Evolutionary conservation across 2,888 invertebrate species (phyloP), one percentile per base, ranked within the genome.

Genomic region (Agrilus mali): DNA sequence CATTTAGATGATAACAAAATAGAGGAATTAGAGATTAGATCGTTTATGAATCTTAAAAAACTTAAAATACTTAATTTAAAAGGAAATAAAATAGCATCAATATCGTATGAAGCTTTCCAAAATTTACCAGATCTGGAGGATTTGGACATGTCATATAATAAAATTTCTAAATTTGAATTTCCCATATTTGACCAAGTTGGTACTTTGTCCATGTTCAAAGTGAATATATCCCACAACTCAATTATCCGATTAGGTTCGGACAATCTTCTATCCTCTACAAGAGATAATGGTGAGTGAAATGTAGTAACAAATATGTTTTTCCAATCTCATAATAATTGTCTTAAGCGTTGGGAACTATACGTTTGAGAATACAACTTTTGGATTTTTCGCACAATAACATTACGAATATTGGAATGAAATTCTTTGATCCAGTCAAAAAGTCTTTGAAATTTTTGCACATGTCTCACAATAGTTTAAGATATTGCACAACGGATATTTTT

Each of bases 101-200:
- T 90, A 38, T 75, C 79, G 5, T 82, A 83, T 51, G 88, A 88
- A 65, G 79, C 86, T 0, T 88, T 86, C 60, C 84, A 76, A 62
- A 92, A 90, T 68, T 69, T 92, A 53, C 92, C 90, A 1, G 80
- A 84, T 52, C 65, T 92, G 36, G 83, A 86, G 63, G 77, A 78
- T 47, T 68, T 94, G 48, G 89, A 93, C 61, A 70, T 94, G 59
- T 83, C 89, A 0, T 86, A 86, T 60, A 94, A 94, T 60, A 71
- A 76, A 38, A 65, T 95, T 49, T 73, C 70, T 17, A 78, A 78
- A 39, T 85, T 94, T 51, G 86, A 87, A 56, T 86, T 89, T 61
- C 80, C 82, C n/a, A 82, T 85, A 51, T 89, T 94, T 60, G 90
- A 92, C 61, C 90, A 90, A 76, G 86, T 86, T 7, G 88, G 87